These are phyloP conservation scores for Amphimallon solstitiale DNA, from an alignment of 2,888 invertebrate genomes.

Conservation along the genomic window DNA sequence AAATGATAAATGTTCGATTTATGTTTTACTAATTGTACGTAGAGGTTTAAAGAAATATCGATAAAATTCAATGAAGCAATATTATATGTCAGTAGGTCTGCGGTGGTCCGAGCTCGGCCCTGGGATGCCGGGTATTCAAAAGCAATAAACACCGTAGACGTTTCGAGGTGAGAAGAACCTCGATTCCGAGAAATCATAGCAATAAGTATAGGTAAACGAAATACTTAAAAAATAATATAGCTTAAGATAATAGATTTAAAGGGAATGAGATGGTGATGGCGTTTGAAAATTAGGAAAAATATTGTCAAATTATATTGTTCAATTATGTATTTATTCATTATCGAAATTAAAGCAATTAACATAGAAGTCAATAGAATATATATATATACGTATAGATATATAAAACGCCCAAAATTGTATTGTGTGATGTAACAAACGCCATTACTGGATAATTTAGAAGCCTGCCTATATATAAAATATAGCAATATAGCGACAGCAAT, in stretches of 20 bases:
- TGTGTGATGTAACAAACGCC: constrained; percentile 40
- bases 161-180: constrained; percentile 41
- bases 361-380: constrained; percentile 20
- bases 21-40: neutral
- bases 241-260: constrained; percentile 45
- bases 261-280: constrained; percentile 41
- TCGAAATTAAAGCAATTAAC: neutral
- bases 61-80: constrained; percentile 3
- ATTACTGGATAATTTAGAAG: constrained; percentile 56
- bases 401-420: neutral
- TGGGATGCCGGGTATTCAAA: constrained; percentile 65
- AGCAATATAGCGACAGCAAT: constrained; percentile 64
- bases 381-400: neutral
- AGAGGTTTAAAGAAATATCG: neutral
- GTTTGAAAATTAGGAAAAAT: constrained; percentile 38
- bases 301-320: constrained; percentile 37
- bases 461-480: constrained; percentile 61
- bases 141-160: constrained; percentile 64
- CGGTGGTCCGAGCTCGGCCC: constrained; percentile 50
- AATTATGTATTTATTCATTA: constrained; percentile 17
- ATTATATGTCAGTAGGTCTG: constrained; percentile 50
- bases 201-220: constrained; percentile 59
- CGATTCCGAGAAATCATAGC: constrained; percentile 62
- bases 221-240: constrained; percentile 51
- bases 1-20: neutral